These are phyloP conservation scores for Carollia perspicillata DNA, from an alignment of 2,113 vertebrate genomes.

Conservation along the genomic window DNA sequence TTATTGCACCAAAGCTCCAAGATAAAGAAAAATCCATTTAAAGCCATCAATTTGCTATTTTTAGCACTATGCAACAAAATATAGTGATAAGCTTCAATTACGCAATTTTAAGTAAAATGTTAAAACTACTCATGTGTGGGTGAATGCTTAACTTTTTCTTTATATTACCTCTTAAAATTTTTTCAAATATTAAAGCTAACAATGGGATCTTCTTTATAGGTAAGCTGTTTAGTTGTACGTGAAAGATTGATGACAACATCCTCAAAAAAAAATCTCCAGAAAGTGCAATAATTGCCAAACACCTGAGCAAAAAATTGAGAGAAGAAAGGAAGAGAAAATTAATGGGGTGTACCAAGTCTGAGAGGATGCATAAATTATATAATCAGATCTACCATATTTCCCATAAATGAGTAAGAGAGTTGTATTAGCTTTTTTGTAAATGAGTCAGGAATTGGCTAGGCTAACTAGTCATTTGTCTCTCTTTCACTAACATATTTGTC, in stretches of 20 bases:
- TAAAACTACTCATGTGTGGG: slow-evolving; percentile 63
- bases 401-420: slow-evolving; percentile 43
- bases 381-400: slow-evolving; percentile 51
- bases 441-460: slow-evolving; percentile 47
- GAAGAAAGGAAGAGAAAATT: slow-evolving; percentile 26
- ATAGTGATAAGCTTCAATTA: slow-evolving; percentile 47
- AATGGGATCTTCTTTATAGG: slow-evolving; percentile 48
- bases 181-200: slow-evolving; percentile 64
- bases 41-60: slow-evolving; percentile 61
- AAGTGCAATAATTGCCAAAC: slow-evolving; percentile 50
- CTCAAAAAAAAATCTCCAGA: slow-evolving; percentile 38
- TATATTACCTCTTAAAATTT: slow-evolving; percentile 60
- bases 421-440: slow-evolving; percentile 45
- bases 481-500: slow-evolving; percentile 59
- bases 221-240: slow-evolving; percentile 52
- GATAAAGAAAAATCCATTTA: slow-evolving; percentile 61
- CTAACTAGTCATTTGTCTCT: slow-evolving; percentile 56
- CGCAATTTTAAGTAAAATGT: slow-evolving; percentile 59
- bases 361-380: slow-evolving; percentile 42
- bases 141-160: slow-evolving; percentile 49
- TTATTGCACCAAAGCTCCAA: slow-evolving; percentile 17
- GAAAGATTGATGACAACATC: slow-evolving; percentile 60
- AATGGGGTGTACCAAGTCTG: slow-evolving; percentile 8
- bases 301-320: slow-evolving; percentile 16
- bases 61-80: slow-evolving; percentile 55